Conservation (phyloP, 2,888 invertebrate species). For the Sarcophaga subvicina region DNA sequence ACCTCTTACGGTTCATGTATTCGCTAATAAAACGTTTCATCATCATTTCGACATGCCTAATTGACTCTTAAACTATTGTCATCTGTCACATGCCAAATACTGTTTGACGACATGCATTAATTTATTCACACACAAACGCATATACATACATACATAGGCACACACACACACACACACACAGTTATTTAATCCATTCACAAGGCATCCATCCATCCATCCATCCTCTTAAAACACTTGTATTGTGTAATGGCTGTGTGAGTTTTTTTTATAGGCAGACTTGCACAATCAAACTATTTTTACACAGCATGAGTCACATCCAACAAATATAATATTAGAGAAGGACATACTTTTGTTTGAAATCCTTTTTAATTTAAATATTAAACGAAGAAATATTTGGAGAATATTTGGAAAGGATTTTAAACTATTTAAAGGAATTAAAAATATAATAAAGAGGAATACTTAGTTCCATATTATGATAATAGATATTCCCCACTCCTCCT, state of each 20-base stretch:
- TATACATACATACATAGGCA: not conserved
- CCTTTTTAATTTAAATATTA: too few relatives aligned
- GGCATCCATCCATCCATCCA: not conserved
- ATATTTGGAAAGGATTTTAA: too few relatives aligned
- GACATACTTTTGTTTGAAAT: too few relatives aligned
- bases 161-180: not conserved
- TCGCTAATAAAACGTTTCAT: not conserved
- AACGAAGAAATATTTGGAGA: too few relatives aligned
- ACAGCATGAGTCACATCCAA: too few relatives aligned
- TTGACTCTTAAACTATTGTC: constrained; percentile 18
- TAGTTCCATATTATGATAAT: too few relatives aligned
- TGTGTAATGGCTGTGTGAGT: not conserved
- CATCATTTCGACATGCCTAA: constrained; percentile 2
- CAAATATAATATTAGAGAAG: too few relatives aligned
- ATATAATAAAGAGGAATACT: too few relatives aligned
- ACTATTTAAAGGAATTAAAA: too few relatives aligned
- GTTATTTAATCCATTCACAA: not conserved
- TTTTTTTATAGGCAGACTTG: too few relatives aligned
- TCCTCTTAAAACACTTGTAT: not conserved
- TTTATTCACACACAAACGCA: not conserved
- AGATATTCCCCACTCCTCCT: too few relatives aligned
- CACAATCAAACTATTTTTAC: too few relatives aligned
- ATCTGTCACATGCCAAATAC: constrained; percentile 24
- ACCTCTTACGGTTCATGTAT: not conserved
- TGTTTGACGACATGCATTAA: constrained; percentile 18